Evolutionary conservation across 2,888 invertebrate species (phyloP), one percentile per base, ranked within the genome.

Genomic region (Tetramorium bicarinatum): DNA sequence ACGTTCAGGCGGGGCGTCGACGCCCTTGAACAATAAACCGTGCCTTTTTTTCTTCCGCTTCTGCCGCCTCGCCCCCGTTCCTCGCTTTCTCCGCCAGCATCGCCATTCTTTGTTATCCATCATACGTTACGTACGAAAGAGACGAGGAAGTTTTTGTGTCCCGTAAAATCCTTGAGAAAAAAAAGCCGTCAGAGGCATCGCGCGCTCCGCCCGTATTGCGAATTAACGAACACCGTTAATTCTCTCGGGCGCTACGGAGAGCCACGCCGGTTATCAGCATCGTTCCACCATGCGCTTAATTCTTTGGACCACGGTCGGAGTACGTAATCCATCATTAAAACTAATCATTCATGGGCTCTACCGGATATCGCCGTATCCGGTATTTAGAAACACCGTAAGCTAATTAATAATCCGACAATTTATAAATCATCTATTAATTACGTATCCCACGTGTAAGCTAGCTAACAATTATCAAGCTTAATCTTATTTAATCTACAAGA

Each of bases 1-100:
- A 88, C 87, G 86, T 87, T 82, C 87, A 38, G 54, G 41, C 82
- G 83, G 66, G 41, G 49, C 82, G 82, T 85, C 84, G 88, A 89
- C 84, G 90, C 89, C 88, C 90, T 89, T 88, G 84, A 87, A 88
- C 89, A 89, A 88, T 89, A 90, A 90, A 89, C 88, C 72, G 34
- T 34, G 72, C 21, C 38, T 61, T 75, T 77, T 66, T 77, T 18
- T 15, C 38, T 54, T 44, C 38, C 71, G 47, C 25, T 52, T 81
- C 72, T 64, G 47, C 38, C 9, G 18, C 25, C 49, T n/a, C 52
- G n/a, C 29, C 29, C 59, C 21, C 34, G n/a, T 44, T 44, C 49
- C 66, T 34, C 47, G 21, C 38, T 52, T 21, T 69, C 49, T 61
- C 41, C 25, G 11, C 54, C 54, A 15, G n/a, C 47, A 41, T 11